Evolutionary conservation across 2,888 invertebrate genomes (phyloP), one percentile per base, ranked within the genome.

Genomic region (Cosmia pyralina): DNA sequence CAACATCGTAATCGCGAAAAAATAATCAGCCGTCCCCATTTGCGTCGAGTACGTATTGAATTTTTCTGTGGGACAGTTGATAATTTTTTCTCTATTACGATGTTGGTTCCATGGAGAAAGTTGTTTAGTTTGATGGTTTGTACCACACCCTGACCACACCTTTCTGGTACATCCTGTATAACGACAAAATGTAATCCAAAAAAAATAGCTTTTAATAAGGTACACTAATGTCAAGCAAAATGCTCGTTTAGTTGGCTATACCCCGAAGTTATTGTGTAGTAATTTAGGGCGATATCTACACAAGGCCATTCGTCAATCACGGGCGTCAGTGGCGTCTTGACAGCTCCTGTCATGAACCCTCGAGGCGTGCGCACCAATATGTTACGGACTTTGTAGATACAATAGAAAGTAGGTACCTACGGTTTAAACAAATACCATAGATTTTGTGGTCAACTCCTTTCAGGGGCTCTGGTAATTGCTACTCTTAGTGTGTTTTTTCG

Each of bases 271-370:
- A 74, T 74, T 68, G 59, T 77, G 66, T 60, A 22, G 53, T 63
- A 67, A 72, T 74, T 76, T 85, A 81, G 81, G 62, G 71, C 72
- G 72, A 70, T 81, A 78, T 83, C 75, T 80, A 79, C 65, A 65
- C 70, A 74, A 76, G 76, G 82, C 85, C 84, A 88, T 91, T 89
- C 82, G 89, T 91, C 91, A 90, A 90, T 90, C 91, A 88, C 73
- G 68, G 62, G 69, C 79, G 82, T 82, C 82, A 81, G 81, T 78
- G 81, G 75, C 77, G 71, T 75, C 84, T 85, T 88, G 90, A 90
- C 90, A 85, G 85, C 82, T 72, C 79, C 67, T 88, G 88, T 91
- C 88, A 88, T 75, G 84, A 85, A 66, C 74, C 82, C 83, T 76
- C 81, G 87, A 86, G 82, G 85, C 90, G 87, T 90, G 88, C 84